Conservation (phyloP, 2,888 invertebrate genomes). For the Atherix ibis region DNA sequence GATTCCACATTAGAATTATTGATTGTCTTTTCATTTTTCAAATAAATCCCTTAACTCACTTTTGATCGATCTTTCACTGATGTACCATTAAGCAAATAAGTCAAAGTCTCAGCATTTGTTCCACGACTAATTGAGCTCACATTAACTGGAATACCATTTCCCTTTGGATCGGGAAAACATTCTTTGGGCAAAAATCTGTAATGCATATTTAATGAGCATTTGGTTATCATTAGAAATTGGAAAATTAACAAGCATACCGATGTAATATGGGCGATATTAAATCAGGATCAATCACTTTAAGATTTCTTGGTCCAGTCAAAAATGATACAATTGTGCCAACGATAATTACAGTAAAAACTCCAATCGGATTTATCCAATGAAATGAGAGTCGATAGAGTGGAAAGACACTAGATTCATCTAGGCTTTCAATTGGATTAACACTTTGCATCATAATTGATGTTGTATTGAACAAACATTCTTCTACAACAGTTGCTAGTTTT, state of each 20-base stretch:
- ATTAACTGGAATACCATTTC: no score
- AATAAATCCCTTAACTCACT: no score
- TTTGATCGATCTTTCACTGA: no score
- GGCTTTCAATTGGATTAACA: constrained; percentile 15
- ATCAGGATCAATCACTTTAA: constrained; percentile 38
- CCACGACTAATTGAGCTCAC: no score
- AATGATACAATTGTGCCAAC: constrained; percentile 52
- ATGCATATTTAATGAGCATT: constrained; percentile 1
- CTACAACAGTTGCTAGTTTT: constrained; percentile 37
- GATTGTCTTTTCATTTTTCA: no score
- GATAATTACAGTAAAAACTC: constrained; percentile 45
- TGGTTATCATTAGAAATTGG: neutral
- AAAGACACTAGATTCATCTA: constrained; percentile 41
- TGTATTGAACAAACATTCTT: constrained; percentile 25
- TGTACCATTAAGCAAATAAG: no score
- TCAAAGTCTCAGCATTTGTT: no score
- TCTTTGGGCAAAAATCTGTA: constrained; percentile 24
- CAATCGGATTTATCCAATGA: constrained; percentile 66
- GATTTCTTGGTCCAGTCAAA: constrained; percentile 36
- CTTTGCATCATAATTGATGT: constrained; percentile 7
- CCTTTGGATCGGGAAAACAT: no score
- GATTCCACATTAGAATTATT: no score
- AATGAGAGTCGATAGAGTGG: constrained; percentile 64
- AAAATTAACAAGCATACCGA: constrained; percentile 22
- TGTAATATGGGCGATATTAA: constrained; percentile 44